A percentile compares a stretch with the other conserved stretches of the same genome.
phyloP scores from a whole-genome alignment of 2,113 vertebrate species.

The Euleptes europaea region DNA sequence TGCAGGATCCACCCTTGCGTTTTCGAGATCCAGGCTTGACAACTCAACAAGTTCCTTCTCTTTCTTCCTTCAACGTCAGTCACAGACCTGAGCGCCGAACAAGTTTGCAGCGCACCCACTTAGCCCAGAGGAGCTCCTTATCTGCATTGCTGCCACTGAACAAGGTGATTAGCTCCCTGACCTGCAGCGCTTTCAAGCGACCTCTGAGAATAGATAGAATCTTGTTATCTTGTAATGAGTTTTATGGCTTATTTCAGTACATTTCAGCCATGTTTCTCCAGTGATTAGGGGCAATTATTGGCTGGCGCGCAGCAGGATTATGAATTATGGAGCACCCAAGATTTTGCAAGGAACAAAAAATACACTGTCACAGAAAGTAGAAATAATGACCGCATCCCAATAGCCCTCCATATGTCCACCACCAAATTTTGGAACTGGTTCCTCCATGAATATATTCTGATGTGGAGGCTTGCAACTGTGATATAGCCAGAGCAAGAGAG shows the following conservation, averaged over 20 bases:
- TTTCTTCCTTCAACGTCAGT: fast-evolving
- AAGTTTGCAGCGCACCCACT: not conserved
- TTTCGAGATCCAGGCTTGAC: not conserved
- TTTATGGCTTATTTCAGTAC: conserved; percentile 80
- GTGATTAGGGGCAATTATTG: conserved; percentile 78
- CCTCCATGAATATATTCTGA: not conserved
- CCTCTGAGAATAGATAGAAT: conserved; percentile 78
- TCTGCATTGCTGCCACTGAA: conserved; percentile 45
- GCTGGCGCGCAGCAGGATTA: conserved; percentile 71
- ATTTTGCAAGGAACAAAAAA: not conserved
- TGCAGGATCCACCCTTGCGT: not conserved
- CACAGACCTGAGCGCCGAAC: not conserved
- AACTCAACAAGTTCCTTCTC: not conserved
- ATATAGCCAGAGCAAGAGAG: conserved; percentile 2
- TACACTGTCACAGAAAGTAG: conserved; percentile 37
- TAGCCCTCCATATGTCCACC: conserved; percentile 24
- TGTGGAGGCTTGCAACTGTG: not conserved
- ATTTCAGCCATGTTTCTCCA: conserved; percentile 76
- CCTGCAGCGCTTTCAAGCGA: conserved; percentile 66
- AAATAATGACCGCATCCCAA: conserved; percentile 55
- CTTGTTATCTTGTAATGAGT: conserved; percentile 83
- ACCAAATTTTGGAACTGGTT: not conserved
- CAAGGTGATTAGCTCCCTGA: conserved; percentile 76
- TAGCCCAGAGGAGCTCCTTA: conserved; percentile 6
- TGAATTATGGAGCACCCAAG: conserved; percentile 70